Percentiles rank a stretch among this genome's conserved stretches.
These are phyloP conservation scores for Limnothrissa miodon DNA, from an alignment of 2,113 vertebrate species.

Conservation along the genomic window DNA sequence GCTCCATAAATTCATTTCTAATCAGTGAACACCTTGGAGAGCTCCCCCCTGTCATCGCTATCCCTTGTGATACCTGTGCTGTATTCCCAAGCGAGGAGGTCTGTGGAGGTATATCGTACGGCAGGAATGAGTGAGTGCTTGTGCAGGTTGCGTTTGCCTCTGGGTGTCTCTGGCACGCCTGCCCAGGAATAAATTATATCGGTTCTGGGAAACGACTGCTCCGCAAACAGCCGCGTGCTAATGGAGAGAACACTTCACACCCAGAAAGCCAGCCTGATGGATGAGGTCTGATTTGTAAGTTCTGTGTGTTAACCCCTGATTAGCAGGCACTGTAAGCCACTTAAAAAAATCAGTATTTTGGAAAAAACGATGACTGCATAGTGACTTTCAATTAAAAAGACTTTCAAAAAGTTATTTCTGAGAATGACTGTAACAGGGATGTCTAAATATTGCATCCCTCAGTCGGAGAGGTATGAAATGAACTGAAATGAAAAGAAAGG, in stretches of 20 bases:
- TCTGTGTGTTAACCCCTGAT: conserved; percentile 42
- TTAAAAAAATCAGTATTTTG: background rate
- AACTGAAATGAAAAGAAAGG: background rate
- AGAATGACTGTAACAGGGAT: background rate
- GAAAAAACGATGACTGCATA: background rate
- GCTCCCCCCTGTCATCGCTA: background rate
- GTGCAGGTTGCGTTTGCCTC: conserved; percentile 34
- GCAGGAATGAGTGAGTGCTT: conserved; percentile 28
- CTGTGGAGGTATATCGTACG: conserved; percentile 15
- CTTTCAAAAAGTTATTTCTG: background rate
- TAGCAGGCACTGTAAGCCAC: conserved; percentile 4
- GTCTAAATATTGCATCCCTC: background rate
- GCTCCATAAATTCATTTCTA: background rate
- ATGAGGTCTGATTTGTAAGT: too few species aligned
- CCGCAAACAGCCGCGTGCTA: conserved; percentile 45
- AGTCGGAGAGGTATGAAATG: background rate
- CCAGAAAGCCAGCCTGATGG: conserved; percentile 36
- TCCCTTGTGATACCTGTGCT: background rate
- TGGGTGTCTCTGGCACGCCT: conserved; percentile 31
- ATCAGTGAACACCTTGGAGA: background rate
- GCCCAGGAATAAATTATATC: conserved; percentile 46
- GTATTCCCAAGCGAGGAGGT: background rate
- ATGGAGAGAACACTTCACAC: conserved; percentile 50
- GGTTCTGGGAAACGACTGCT: conserved; percentile 56
- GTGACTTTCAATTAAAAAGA: background rate